Percentiles rank a stretch among this genome's conserved stretches.
These are phyloP conservation scores for Heptranchias perlo DNA, from an alignment of 2,113 vertebrate genomes.

Conservation along the genomic window DNA sequence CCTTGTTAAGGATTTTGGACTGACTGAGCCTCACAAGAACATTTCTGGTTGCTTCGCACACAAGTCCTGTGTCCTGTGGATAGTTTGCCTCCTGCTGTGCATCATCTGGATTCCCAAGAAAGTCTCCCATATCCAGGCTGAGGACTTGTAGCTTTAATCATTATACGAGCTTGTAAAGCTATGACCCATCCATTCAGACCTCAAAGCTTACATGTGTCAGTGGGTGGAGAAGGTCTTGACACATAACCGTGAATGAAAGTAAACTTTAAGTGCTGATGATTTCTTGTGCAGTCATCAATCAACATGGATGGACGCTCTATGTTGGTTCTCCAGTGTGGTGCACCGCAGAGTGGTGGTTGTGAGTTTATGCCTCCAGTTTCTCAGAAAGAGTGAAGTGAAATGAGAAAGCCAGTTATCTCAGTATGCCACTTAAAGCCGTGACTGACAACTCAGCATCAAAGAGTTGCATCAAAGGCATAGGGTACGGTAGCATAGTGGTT, in stretches of 20 bases:
- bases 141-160: conserved; percentile 22
- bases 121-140: background rate
- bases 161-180: conserved; percentile 3
- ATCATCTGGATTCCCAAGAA: conserved; percentile 7
- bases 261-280: background rate
- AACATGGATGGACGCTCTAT: background rate
- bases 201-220: background rate
- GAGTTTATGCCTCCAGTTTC: background rate
- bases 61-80: background rate
- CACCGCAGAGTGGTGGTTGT: background rate
- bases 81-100: background rate
- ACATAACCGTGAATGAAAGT: conserved; percentile 4
- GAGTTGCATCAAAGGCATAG: background rate
- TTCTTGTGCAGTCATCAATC: conserved; percentile 4
- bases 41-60: background rate
- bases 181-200: background rate
- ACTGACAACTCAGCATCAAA: background rate
- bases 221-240: background rate
- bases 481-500: no score
- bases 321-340: background rate
- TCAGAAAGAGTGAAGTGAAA: no score
- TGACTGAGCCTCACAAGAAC: background rate
- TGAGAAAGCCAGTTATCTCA: background rate
- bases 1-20: background rate
- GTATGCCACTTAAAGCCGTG: background rate